Base-by-base conservation (phyloP, 2,113 vertebrate genomes). In the Passerina amoena region DNA sequence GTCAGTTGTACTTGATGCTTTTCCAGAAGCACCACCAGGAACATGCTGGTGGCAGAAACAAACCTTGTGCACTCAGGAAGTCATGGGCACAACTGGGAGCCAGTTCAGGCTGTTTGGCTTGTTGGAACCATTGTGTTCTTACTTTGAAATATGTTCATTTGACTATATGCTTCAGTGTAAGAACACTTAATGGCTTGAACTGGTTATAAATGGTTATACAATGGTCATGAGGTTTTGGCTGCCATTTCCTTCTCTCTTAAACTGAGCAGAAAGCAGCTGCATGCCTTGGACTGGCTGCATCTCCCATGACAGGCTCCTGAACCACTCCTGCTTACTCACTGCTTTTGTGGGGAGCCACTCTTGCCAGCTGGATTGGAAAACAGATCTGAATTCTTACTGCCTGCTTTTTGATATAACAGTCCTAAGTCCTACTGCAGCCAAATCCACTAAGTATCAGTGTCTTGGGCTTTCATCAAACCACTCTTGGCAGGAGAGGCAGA, bases 141-240 rank as follows among this genome's bases (percentile, higher is more conserved):
- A 38, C 10, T 73, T 12, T 31, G 60, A 84, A 84, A 71, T 54
- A 24, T 0, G 9, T 66, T 47, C 8, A 57, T 83, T 73, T 73
- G 15, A n/a, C 65, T 78, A 0, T 37, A 14, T 14, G n/a, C 14
- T 66, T 86, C n/a, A 33, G 48, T 68, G 61, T 95, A 73, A 89
- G 31, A 92, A 25, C 71, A 60, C 19, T 50, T 59, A 57, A 40
- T 33, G 54, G 28, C 59, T 92, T 54, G 23, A 66, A 68, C 61
- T 87, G 40, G 65, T 77, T 73, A 76, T 22, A 30, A 78, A 93
- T 89, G 45, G 60, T 77, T 73, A 76, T 22, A 27, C 80, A 94
- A 38, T 86, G 91, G 92, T 96, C 92, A 71, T 79, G 86, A 97
- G 77, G 83, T 94, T 96, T 92, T 85, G 86, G 60, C 94, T 97